Evolutionary conservation across 92 coral and sea anemone species (phyloP), one percentile per base, ranked within the genome.

Genomic region (Hydrozoanthus gracilis): DNA sequence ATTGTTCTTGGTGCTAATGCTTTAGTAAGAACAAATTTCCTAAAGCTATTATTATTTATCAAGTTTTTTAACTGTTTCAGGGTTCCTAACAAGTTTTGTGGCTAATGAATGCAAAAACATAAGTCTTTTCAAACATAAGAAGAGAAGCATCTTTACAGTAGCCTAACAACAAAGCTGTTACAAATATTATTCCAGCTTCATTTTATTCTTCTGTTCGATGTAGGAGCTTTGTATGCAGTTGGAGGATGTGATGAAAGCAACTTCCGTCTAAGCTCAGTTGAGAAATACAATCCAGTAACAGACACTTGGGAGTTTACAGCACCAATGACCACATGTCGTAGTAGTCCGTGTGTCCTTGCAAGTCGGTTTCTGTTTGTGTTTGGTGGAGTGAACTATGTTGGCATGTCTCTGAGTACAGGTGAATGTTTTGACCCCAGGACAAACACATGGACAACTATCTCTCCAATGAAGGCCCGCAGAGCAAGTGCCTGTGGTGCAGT

Each of bases 401-500:
- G 99, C 51, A 95, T 97, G 98, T 95, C 99, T 1, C 91, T 97
- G 76, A 92, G 91, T 71, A 92, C 95, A 55, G 96, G 96, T 2
- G 99, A 96, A 86, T 91, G 91, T 78, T 94, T 95, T 77, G 97
- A 97, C 72, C 97, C 98, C 27, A 84, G 86, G 79, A 91, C 97
- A 17, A 92, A 92, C 86, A 93, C 97, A 6, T 96, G 99, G 99
- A 88, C 86, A 54, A 78, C 95, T 50, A 91, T 96, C 8, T 88
- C 95, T 7, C 93, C 98, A 12, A 90, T 96, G 95, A 89, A 76
- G 16, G 92, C 94, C 62, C 94, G 94, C 49, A 91, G 99, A 64
- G 99, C 99, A 7, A 96, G 99, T 90, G 99, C 99, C n/a, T 96
- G 98, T 87, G 99, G 99, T 5, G 96, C 99, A 39, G 96, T 91